Evolutionary conservation across 2,113 vertebrate genomes (phyloP).

Genomic region (Brachyhypopomus gauderio): DNA sequence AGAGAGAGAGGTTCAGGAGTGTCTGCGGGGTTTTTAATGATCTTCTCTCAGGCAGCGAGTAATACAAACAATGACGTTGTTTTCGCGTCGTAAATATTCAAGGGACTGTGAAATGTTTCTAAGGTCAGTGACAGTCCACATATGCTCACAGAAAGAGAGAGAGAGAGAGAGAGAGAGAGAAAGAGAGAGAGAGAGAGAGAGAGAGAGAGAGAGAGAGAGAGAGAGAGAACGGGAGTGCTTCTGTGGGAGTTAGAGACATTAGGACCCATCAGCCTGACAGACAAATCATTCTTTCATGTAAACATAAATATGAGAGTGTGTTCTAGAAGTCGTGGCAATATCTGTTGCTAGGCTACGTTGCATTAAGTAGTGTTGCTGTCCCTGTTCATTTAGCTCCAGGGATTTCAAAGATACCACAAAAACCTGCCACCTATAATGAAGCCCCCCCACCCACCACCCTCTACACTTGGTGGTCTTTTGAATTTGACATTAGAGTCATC

Average conservation of each 20-base stretch:
- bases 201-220: slow-evolving; percentile 65
- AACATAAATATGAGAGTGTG: slow-evolving; percentile 82
- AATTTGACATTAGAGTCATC: slow-evolving; percentile 35
- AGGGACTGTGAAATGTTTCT: background rate
- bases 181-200: background rate
- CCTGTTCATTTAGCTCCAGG: slow-evolving; percentile 79
- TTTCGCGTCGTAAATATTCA: too few relatives aligned
- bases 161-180: background rate
- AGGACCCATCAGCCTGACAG: slow-evolving; percentile 80
- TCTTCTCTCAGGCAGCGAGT: too few relatives aligned
- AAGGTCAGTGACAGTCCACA: background rate
- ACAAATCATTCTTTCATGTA: slow-evolving; percentile 81
- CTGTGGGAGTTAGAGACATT: slow-evolving; percentile 63
- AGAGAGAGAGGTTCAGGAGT: too few relatives aligned
- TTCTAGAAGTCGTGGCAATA: slow-evolving; percentile 74
- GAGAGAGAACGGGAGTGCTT: slow-evolving; percentile 70
- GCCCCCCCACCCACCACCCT: slow-evolving; percentile 15
- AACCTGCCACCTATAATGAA: slow-evolving; percentile 60
- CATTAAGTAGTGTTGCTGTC: slow-evolving; percentile 79
- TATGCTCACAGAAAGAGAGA: background rate
- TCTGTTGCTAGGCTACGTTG: slow-evolving; percentile 82
- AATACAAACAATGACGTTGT: too few relatives aligned
- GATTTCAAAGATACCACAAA: slow-evolving; percentile 76
- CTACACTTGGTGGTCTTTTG: slow-evolving; percentile 15
- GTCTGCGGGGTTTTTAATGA: too few relatives aligned